Evolutionary conservation across 2,797 vertebrate genomes (phyloP).

Genomic region (Synanceia verrucosa): DNA sequence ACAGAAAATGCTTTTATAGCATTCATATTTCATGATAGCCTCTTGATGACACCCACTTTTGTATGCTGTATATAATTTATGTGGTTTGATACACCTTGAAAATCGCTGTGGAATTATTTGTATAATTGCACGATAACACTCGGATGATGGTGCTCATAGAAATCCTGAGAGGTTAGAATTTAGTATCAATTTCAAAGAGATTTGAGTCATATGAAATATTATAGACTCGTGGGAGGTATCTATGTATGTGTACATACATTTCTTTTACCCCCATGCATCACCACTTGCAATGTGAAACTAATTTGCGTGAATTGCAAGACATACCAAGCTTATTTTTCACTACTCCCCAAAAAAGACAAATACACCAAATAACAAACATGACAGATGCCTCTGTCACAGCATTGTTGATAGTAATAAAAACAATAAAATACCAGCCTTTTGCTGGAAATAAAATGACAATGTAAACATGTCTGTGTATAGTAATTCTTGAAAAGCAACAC

Average conservation of each 20-base stretch:
- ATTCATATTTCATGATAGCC: background rate
- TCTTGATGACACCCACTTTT: background rate
- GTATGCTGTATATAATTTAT: background rate
- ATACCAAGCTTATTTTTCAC: too few relatives aligned
- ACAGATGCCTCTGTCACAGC: background rate
- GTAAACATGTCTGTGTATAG: background rate
- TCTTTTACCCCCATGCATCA: background rate
- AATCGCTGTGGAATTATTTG: background rate
- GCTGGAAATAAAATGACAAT: background rate
- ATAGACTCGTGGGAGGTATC: background rate
- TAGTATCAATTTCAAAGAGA: background rate
- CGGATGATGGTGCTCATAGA: background rate
- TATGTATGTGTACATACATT: background rate
- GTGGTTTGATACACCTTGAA: background rate
- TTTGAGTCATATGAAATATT: background rate
- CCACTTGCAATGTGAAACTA: background rate
- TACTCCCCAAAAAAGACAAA: too few relatives aligned
- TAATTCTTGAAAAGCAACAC: slow-evolving; percentile 3
- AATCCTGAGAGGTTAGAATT: background rate
- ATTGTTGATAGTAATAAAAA: background rate
- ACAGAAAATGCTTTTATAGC: background rate
- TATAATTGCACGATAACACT: background rate
- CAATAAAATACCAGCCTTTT: background rate
- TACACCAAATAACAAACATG: too few relatives aligned
- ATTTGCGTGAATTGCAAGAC: too few relatives aligned